Evolutionary conservation across 2,113 vertebrate species (phyloP).

Genomic region (Chaenogobius annularis): DNA sequence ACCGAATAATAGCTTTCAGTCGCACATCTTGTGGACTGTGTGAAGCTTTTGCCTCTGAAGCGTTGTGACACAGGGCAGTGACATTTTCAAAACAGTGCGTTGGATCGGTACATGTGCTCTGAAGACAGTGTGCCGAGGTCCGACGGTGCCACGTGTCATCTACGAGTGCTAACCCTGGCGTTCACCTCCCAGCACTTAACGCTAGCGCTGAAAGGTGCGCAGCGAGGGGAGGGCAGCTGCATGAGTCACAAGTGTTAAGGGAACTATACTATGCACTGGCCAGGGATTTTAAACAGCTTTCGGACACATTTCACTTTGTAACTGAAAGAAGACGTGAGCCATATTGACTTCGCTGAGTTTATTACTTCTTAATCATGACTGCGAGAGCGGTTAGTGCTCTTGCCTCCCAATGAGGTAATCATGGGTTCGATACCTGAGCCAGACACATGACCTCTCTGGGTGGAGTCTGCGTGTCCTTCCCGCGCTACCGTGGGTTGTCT

Average conservation of each 20-base stretch:
- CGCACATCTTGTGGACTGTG: slow-evolving; percentile 38
- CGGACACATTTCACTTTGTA: no score
- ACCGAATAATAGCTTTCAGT: slow-evolving; percentile 46
- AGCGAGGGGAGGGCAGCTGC: slow-evolving; percentile 27
- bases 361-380: no score
- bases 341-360: no score
- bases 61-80: slow-evolving; percentile 31
- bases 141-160: slow-evolving; percentile 32
- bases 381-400: no score
- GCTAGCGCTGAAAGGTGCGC: slow-evolving; percentile 42
- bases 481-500: no score
- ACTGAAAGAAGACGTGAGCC: no score
- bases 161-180: slow-evolving; percentile 54
- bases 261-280: neutral
- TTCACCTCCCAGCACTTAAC: slow-evolving; percentile 52
- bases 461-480: no score
- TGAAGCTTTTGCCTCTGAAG: slow-evolving; percentile 45
- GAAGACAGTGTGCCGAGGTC: slow-evolving; percentile 30
- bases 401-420: no score
- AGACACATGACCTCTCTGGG: no score
- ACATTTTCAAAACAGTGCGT: slow-evolving; percentile 48
- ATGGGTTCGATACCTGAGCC: no score
- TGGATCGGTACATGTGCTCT: slow-evolving; percentile 33
- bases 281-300: neutral
- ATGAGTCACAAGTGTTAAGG: slow-evolving; percentile 36